Conservation (phyloP, 2,113 vertebrate species). For the Cacatua alba region DNA sequence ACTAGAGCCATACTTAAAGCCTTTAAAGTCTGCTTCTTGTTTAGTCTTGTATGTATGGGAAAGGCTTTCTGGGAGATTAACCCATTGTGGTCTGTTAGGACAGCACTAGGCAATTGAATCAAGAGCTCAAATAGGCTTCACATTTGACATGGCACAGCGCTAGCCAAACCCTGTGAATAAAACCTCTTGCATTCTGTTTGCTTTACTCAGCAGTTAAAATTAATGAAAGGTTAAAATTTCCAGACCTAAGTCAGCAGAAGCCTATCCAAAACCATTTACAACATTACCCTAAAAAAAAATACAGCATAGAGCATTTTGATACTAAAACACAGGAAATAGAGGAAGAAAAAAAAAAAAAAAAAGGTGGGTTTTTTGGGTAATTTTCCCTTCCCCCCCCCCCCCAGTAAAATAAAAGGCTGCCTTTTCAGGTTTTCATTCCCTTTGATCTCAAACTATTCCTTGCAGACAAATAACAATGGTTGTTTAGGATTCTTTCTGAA, state of each 20-base stretch:
- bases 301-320: slow-evolving; percentile 10
- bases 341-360: neutral
- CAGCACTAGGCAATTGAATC: neutral
- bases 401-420: neutral
- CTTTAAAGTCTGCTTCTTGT: slow-evolving; percentile 65
- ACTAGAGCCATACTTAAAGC: slow-evolving; percentile 72
- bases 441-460: slow-evolving; percentile 33
- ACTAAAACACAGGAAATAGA: neutral
- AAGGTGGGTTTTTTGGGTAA: neutral
- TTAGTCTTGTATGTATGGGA: slow-evolving; percentile 68
- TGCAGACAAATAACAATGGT: slow-evolving; percentile 19
- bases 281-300: neutral
- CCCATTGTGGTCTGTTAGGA: neutral
- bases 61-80: slow-evolving; percentile 50
- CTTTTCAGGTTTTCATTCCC: neutral
- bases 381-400: fast-evolving
- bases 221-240: slow-evolving; percentile 70
- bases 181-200: neutral
- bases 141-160: neutral
- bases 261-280: slow-evolving; percentile 47
- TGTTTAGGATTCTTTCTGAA: slow-evolving; percentile 21
- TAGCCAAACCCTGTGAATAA: neutral
- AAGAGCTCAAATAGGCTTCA: neutral
- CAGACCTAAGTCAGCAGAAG: slow-evolving; percentile 62
- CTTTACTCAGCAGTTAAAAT: neutral